A percentile compares a stretch with the other conserved stretches of the same genome.
Evolutionary conservation across 1,140 invertebrate species (phyloP).

Genomic region (Zelostemma sp.): DNA sequence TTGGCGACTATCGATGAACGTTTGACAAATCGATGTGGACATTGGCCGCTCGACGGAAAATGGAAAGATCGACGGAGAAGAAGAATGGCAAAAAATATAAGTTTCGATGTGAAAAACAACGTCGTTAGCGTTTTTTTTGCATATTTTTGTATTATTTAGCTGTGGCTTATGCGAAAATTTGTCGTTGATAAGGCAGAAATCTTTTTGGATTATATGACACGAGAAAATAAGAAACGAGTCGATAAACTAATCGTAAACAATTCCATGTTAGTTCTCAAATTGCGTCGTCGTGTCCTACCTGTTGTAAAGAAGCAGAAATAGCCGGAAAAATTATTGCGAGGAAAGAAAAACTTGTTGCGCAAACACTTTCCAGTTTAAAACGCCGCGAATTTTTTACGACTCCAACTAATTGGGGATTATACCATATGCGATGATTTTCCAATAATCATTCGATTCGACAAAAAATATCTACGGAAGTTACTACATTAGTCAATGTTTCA

Average conservation of each 20-base stretch:
- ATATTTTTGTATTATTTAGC: too few relatives aligned
- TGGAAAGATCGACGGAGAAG: too few relatives aligned
- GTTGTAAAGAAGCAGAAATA: background rate
- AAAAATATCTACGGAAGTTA: too few relatives aligned
- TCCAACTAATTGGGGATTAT: background rate
- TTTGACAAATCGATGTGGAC: too few relatives aligned
- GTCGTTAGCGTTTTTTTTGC: too few relatives aligned
- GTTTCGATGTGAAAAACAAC: too few relatives aligned
- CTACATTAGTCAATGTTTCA: too few relatives aligned
- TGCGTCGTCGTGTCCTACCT: background rate
- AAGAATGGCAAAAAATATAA: too few relatives aligned
- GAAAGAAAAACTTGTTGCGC: conserved; percentile 3
- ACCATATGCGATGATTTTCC: background rate
- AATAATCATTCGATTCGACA: background rate
- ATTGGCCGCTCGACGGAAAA: too few relatives aligned
- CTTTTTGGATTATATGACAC: background rate
- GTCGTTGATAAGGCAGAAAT: too few relatives aligned
- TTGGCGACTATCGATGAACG: too few relatives aligned
- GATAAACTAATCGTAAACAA: background rate
- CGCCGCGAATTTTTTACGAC: background rate
- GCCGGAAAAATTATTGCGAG: background rate
- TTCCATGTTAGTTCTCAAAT: background rate
- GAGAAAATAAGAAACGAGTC: background rate
- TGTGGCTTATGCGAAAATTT: too few relatives aligned
- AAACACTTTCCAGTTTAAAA: background rate